Evolutionary conservation across 2,113 vertebrate genomes (phyloP).

Genomic region (Brachyhypopomus gauderio): DNA sequence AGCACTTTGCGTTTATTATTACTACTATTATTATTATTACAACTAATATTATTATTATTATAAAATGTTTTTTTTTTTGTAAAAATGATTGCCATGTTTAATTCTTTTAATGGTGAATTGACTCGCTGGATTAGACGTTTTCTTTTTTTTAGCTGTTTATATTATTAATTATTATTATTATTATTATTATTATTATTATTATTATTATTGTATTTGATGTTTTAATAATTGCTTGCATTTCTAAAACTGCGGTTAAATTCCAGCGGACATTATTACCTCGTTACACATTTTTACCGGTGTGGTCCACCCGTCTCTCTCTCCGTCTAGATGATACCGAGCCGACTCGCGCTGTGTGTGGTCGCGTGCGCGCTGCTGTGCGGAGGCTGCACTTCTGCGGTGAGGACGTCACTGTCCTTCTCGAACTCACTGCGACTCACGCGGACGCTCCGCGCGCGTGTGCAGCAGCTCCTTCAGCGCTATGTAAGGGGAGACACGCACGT

Average conservation of each 20-base stretch:
- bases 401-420: slow-evolving; percentile 48
- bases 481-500: slow-evolving; percentile 36
- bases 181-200: no score
- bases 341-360: slow-evolving; percentile 51
- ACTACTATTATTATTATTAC: no score
- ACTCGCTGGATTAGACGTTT: not conserved
- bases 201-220: not conserved
- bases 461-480: slow-evolving; percentile 49
- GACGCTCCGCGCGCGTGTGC: slow-evolving; percentile 61
- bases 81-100: no score
- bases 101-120: not conserved
- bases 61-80: no score
- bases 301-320: no score
- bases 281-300: no score
- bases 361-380: not conserved
- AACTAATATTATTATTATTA: no score
- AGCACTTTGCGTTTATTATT: no score
- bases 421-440: slow-evolving; percentile 63
- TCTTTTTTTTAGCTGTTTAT: not conserved
- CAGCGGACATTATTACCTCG: no score
- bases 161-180: not conserved
- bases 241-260: not conserved
- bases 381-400: not conserved
- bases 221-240: not conserved
- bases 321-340: slow-evolving; percentile 65